Base-by-base conservation (phyloP, 2,888 invertebrate species). In the Craniophora ligustri region DNA sequence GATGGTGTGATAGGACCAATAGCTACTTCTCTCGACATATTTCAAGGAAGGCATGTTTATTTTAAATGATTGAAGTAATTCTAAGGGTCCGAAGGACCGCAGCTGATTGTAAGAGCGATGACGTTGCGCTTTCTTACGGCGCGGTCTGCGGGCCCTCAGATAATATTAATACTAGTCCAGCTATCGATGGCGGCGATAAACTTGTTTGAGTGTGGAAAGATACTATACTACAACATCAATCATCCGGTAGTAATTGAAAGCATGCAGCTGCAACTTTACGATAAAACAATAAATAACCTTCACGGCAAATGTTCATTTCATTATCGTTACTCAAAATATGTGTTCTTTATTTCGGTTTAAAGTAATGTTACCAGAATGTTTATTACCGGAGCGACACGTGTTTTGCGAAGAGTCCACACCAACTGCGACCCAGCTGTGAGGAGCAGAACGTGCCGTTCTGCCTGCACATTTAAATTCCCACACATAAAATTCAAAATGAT, bases 391-490 rank as follows among this genome's bases (percentile, higher is more conserved):
- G 69, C 67, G 82, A 89, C 91, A 92, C 86, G 85, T 92, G 91
- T 92, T 88, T 87, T 47, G 86, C 87, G 49, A 84, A 79, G 87
- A 86, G 83, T 85, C 78, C 78, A 72, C 80, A 83, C 82, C 89
- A 86, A 89, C 83, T 91, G 90, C 67, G 82, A 64, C 80, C 86
- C 92, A 93, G 91, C 91, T 93, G 93, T 85, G 82, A 78, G 78
- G 74, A 81, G 66, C 74, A 90, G 92, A 90, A 91, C 92, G 92
- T 92, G 93, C 93, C 92, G 81, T 88, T 91, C 86, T 78, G 83
- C 84, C 79, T 76, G 75, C 82, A 82, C 88, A 91, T 91, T 91
- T 89, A 90, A 90, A 92, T 92, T 92, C 92, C 91, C 93, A 92
- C 91, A 91, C 85, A 89, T 90, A 88, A 90, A 91, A 89, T 89